A percentile compares a stretch with the other conserved stretches of the same genome.
phyloP scores from a whole-genome alignment of 1,140 invertebrate genomes.

The Bombus superbus region DNA sequence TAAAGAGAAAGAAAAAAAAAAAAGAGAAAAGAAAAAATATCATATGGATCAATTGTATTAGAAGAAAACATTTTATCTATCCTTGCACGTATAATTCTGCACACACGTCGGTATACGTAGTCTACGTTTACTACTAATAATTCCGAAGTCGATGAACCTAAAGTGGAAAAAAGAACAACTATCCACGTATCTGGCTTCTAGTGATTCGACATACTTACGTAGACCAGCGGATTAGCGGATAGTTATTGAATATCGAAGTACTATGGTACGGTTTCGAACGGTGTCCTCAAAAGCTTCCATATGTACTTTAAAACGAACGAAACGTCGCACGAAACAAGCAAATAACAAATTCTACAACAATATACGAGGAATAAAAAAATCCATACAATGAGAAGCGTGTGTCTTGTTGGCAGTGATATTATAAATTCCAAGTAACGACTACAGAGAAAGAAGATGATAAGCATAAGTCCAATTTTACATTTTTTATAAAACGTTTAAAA shows the following conservation, averaged over 20 bases:
- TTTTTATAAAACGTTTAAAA: too few relatives aligned
- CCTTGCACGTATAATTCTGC: too few relatives aligned
- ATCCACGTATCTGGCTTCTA: neutral
- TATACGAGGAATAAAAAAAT: neutral
- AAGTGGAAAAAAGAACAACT: too few relatives aligned
- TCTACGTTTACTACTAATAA: neutral
- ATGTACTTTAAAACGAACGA: neutral
- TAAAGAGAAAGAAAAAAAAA: too few relatives aligned
- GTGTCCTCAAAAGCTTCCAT: neutral
- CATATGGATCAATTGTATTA: too few relatives aligned
- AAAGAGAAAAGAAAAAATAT: too few relatives aligned
- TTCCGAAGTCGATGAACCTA: neutral
- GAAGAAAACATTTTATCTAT: too few relatives aligned
- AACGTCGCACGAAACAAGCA: neutral
- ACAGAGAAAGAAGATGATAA: too few relatives aligned
- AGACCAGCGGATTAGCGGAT: neutral
- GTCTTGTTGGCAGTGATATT: too few relatives aligned
- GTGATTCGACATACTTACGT: conserved; percentile 2
- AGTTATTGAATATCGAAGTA: neutral
- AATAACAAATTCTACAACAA: neutral
- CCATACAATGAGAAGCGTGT: neutral
- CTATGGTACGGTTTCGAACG: neutral
- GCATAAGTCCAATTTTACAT: too few relatives aligned
- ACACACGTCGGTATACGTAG: too few relatives aligned
- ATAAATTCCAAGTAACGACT: too few relatives aligned